Evolutionary conservation across 53 echinoderm and acorn worm genomes (phyloP).

Genomic region (Henricia sp.): DNA sequence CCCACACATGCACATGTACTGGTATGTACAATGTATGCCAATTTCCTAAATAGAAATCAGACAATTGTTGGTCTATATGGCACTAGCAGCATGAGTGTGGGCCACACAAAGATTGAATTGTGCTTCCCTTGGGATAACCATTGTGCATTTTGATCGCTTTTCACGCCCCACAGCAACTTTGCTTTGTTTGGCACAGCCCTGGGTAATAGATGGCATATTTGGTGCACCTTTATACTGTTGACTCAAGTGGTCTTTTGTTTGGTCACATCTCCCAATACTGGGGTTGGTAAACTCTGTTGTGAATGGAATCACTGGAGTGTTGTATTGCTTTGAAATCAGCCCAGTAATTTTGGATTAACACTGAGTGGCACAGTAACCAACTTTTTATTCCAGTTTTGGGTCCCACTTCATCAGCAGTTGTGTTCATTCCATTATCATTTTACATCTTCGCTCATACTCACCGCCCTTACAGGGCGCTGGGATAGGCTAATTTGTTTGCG

Average conservation of each 20-base stretch:
- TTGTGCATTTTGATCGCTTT: conserved; percentile 56
- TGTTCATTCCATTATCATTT: too few relatives aligned
- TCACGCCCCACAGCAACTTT: conserved; percentile 51
- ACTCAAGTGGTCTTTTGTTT: conserved; percentile 47
- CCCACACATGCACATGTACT: conserved; percentile 1
- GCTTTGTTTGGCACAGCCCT: conserved; percentile 20
- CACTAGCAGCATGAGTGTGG: conserved; percentile 20
- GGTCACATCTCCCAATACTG: not conserved
- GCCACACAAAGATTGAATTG: conserved; percentile 55
- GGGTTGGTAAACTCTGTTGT: conserved; percentile 8
- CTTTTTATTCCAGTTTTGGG: too few relatives aligned
- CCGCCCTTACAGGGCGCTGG: too few relatives aligned
- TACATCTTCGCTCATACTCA: too few relatives aligned
- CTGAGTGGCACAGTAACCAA: too few relatives aligned
- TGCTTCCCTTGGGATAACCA: conserved; percentile 14
- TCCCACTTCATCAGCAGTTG: too few relatives aligned
- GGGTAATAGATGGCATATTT: conserved; percentile 43
- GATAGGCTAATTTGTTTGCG: too few relatives aligned
- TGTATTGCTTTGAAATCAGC: conserved; percentile 30
- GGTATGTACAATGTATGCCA: not conserved
- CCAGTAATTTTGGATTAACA: conserved; percentile 31
- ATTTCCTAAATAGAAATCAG: conserved; percentile 24
- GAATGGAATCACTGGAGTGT: conserved; percentile 44
- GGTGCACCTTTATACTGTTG: conserved; percentile 36
- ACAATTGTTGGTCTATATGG: conserved; percentile 18